A percentile compares a stretch with the other conserved stretches of the same genome.
Conservation (phyloP, 2,797 vertebrate genomes). For the Sternarchorhynchus goeldii region DNA sequence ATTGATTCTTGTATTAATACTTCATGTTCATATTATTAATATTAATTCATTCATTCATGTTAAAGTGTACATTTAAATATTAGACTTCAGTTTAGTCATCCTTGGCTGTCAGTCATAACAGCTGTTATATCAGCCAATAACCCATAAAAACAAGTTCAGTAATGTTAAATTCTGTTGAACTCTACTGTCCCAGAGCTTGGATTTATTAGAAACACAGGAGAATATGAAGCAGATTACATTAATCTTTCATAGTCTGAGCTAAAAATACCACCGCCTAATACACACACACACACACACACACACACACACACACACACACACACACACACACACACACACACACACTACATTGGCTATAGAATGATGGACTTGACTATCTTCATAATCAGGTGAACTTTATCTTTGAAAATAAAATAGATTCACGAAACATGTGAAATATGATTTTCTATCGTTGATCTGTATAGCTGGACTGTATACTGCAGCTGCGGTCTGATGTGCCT, state of each 20-base stretch:
- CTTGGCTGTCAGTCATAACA: too few relatives aligned
- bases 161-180: neutral
- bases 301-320: conserved; percentile 13
- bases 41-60: too few relatives aligned
- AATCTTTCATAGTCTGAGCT: conserved; percentile 43
- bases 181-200: neutral
- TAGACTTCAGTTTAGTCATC: too few relatives aligned
- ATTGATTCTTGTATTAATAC: too few relatives aligned
- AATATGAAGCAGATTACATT: conserved; percentile 6
- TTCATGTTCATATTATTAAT: too few relatives aligned
- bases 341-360: neutral
- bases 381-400: neutral
- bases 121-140: neutral
- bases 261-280: conserved; percentile 27
- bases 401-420: too few relatives aligned
- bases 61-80: too few relatives aligned
- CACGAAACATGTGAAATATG: too few relatives aligned
- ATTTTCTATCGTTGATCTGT: too few relatives aligned
- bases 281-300: conserved; percentile 13
- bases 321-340: conserved; percentile 14
- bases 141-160: neutral
- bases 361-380: neutral
- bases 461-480: too few relatives aligned
- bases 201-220: neutral
- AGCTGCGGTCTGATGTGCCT: too few relatives aligned